These are phyloP conservation scores for Bagarius yarrelli DNA, from an alignment of 2,113 vertebrate genomes.

Conservation along the genomic window DNA sequence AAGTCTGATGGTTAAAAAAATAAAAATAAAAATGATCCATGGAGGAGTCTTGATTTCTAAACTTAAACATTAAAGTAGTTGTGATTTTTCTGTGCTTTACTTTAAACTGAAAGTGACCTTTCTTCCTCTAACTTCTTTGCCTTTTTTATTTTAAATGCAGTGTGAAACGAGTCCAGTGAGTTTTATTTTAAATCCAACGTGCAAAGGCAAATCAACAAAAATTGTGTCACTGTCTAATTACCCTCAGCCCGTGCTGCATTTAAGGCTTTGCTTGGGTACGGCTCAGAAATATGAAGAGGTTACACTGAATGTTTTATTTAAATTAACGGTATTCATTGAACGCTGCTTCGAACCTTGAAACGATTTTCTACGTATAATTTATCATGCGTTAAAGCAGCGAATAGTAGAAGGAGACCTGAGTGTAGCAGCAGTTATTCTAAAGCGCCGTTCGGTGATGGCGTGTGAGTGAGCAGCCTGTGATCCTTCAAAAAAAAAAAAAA, in stretches of 20 bases:
- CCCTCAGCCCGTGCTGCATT: background rate
- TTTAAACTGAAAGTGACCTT: background rate
- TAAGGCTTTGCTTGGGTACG: constrained; percentile 29
- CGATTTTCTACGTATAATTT: constrained; percentile 46
- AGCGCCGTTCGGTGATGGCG: background rate
- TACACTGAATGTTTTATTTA: constrained; percentile 49
- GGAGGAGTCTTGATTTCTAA: background rate
- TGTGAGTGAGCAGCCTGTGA: constrained; percentile 20
- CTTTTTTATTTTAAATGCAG: constrained; percentile 14
- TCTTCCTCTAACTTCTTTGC: background rate
- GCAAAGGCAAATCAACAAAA: background rate
- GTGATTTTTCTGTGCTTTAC: background rate
- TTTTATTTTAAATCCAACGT: constrained; percentile 10
- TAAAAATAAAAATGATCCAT: background rate
- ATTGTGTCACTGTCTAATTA: constrained; percentile 16
- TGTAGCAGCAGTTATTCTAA: constrained; percentile 25
- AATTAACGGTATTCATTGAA: constrained; percentile 50
- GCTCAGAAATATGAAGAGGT: constrained; percentile 37
- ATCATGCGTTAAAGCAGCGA: constrained; percentile 47
- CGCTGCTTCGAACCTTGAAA: constrained; percentile 41
- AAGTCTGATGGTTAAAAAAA: background rate
- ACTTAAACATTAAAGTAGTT: background rate
- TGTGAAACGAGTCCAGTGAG: background rate
- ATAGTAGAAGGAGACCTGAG: constrained; percentile 24
- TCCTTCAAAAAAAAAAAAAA: background rate